phyloP scores from a whole-genome alignment of 2,113 vertebrate species.

The Erinaceus europaeus region DNA sequence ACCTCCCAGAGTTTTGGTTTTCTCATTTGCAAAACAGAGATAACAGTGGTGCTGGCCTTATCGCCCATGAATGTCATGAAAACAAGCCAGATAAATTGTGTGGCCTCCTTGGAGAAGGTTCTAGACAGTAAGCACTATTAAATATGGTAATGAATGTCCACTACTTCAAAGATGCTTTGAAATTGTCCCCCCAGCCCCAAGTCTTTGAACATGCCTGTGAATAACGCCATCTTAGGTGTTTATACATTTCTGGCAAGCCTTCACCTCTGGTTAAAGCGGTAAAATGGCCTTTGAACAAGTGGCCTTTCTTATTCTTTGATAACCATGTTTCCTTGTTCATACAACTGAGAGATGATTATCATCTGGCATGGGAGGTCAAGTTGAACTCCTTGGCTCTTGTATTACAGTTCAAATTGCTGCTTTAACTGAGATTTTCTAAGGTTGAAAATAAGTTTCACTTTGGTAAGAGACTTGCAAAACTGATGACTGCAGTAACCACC shows the following conservation, averaged over 20 bases:
- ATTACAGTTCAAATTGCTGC: slow-evolving; percentile 36
- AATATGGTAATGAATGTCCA: slow-evolving; percentile 56
- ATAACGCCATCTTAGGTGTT: slow-evolving; percentile 54
- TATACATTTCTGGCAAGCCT: slow-evolving; percentile 62
- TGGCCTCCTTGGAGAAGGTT: slow-evolving; percentile 37
- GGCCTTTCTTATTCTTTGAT: slow-evolving; percentile 79
- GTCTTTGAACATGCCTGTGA: slow-evolving; percentile 63
- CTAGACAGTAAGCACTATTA: slow-evolving; percentile 51
- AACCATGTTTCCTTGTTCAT: slow-evolving; percentile 79
- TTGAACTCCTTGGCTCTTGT: slow-evolving; percentile 68
- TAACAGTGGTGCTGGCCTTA: slow-evolving; percentile 55
- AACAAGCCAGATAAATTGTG: slow-evolving; percentile 63
- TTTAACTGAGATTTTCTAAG: slow-evolving; percentile 40
- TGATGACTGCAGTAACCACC: neutral
- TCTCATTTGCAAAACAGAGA: slow-evolving; percentile 56
- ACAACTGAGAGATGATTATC: slow-evolving; percentile 74
- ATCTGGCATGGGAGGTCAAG: slow-evolving; percentile 74
- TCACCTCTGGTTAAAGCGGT: slow-evolving; percentile 60
- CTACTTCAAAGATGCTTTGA: slow-evolving; percentile 66
- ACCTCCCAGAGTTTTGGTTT: slow-evolving; percentile 52
- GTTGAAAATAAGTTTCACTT: slow-evolving; percentile 48
- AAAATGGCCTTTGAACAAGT: slow-evolving; percentile 81
- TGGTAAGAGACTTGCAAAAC: neutral
- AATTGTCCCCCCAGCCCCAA: slow-evolving; percentile 49
- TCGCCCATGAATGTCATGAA: slow-evolving; percentile 63